Evolutionary conservation across 2,888 invertebrate species (phyloP).

Genomic region (Sarcophaga caerulescens): DNA sequence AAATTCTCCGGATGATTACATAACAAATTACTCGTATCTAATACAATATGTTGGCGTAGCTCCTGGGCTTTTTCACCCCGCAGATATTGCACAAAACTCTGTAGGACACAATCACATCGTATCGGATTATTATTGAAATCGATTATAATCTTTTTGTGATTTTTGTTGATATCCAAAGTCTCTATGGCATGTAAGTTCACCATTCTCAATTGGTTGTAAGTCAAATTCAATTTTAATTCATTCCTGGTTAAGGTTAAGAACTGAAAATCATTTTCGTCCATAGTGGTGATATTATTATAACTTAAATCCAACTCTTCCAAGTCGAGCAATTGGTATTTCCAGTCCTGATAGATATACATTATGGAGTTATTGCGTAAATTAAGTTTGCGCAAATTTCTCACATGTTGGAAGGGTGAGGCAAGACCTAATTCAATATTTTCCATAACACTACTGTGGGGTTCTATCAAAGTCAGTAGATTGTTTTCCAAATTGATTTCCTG

Average conservation of each 20-base stretch:
- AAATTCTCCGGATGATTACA: conserved; percentile 80
- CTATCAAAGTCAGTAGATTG: conserved; percentile 82
- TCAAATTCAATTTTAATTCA: conserved; percentile 82
- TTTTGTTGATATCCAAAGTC: conserved; percentile 70
- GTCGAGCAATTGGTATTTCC: conserved; percentile 83
- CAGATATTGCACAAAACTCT: conserved; percentile 83
- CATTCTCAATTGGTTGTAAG: conserved; percentile 82
- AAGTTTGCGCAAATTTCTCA: conserved; percentile 83
- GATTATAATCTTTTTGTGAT: conserved; percentile 79
- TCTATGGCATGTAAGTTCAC: conserved; percentile 80
- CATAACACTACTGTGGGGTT: conserved; percentile 70
- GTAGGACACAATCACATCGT: conserved; percentile 84
- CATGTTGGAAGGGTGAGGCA: conserved; percentile 84
- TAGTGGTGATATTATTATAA: conserved; percentile 84
- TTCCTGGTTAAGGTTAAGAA: conserved; percentile 75
- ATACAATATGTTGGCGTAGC: conserved; percentile 78
- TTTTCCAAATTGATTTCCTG: conserved; percentile 82
- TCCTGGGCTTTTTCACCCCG: conserved; percentile 80
- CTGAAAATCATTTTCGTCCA: conserved; percentile 79
- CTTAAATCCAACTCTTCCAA: conserved; percentile 86
- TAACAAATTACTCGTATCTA: conserved; percentile 79
- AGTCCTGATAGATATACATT: conserved; percentile 84
- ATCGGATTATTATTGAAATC: conserved; percentile 84
- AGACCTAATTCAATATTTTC: conserved; percentile 63
- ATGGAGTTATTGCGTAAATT: conserved; percentile 86